A percentile compares a stretch with the other conserved stretches of the same genome.
Conservation (phyloP, 2,113 vertebrate genomes). For the Aspiorhynchus laticeps region DNA sequence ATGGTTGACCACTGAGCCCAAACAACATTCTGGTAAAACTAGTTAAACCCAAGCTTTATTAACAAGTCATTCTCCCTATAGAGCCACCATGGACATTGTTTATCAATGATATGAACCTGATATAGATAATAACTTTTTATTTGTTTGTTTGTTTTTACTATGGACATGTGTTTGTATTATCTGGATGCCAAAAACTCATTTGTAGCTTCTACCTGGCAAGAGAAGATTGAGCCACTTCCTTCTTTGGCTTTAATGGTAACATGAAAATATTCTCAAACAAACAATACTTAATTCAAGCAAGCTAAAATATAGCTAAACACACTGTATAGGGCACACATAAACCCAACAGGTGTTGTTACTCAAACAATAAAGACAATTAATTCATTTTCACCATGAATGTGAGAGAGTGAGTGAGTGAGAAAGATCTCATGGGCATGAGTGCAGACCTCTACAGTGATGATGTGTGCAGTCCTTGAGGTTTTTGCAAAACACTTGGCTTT, state of each 20-base stretch:
- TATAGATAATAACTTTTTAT: background rate
- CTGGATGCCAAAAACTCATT: background rate
- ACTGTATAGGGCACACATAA: background rate
- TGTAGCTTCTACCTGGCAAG: background rate
- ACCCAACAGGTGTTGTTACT: constrained; percentile 22
- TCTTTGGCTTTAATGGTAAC: background rate
- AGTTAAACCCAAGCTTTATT: background rate
- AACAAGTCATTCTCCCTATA: background rate
- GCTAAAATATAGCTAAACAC: background rate
- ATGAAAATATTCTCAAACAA: background rate
- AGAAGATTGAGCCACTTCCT: background rate
- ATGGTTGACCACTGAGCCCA: background rate
- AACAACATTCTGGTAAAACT: background rate
- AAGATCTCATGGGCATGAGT: background rate
- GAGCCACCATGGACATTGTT: background rate
- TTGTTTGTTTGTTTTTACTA: no score
- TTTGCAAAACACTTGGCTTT: constrained; percentile 19
- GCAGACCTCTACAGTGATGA: constrained; percentile 1
- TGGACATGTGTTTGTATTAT: background rate
- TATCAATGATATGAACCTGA: background rate
- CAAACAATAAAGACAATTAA: constrained; percentile 10
- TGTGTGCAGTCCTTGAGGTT: background rate
- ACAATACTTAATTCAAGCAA: background rate
- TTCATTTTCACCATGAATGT: background rate
- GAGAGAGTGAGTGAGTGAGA: background rate